These are phyloP conservation scores for Lasioglossum pauxillum DNA, from an alignment of 2,888 invertebrate genomes.

Conservation along the genomic window DNA sequence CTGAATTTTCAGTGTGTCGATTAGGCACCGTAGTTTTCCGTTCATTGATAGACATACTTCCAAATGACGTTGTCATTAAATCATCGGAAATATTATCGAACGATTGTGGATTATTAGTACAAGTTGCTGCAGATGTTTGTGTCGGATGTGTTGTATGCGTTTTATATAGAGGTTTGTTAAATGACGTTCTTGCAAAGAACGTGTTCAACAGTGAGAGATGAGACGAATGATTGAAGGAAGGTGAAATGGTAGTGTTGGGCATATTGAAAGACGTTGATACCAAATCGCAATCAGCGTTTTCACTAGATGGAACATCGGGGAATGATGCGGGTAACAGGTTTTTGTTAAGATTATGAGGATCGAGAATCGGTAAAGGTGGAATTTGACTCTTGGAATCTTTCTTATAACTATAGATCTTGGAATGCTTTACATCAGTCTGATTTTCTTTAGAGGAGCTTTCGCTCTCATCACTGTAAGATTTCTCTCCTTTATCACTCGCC, in stretches of 20 bases:
- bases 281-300: slow-evolving; percentile 72
- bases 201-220: slow-evolving; percentile 58
- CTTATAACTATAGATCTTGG: slow-evolving; percentile 83
- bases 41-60: slow-evolving; percentile 66
- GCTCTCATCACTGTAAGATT: slow-evolving; percentile 82
- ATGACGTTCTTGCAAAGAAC: slow-evolving; percentile 68
- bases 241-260: slow-evolving; percentile 53
- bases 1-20: slow-evolving; percentile 37
- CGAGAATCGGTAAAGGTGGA: slow-evolving; percentile 77
- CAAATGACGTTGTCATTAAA: slow-evolving; percentile 72
- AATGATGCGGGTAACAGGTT: slow-evolving; percentile 71
- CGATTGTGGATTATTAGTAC: slow-evolving; percentile 47
- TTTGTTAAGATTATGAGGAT: slow-evolving; percentile 69
- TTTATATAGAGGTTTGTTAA: slow-evolving; percentile 64
- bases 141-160: slow-evolving; percentile 42
- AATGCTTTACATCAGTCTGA: slow-evolving; percentile 77
- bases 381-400: slow-evolving; percentile 83
- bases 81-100: slow-evolving; percentile 65
- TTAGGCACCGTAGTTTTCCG: slow-evolving; percentile 38
- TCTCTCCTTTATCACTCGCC: slow-evolving; percentile 82
- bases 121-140: slow-evolving; percentile 38
- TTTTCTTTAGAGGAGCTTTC: slow-evolving; percentile 76
- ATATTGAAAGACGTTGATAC: slow-evolving; percentile 78
- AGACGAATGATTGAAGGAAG: slow-evolving; percentile 65
- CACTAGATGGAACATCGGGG: slow-evolving; percentile 58